These are phyloP conservation scores for Imbricaverruca yamaguchii DNA, from an alignment of 2,888 invertebrate genomes.

Conservation along the genomic window DNA sequence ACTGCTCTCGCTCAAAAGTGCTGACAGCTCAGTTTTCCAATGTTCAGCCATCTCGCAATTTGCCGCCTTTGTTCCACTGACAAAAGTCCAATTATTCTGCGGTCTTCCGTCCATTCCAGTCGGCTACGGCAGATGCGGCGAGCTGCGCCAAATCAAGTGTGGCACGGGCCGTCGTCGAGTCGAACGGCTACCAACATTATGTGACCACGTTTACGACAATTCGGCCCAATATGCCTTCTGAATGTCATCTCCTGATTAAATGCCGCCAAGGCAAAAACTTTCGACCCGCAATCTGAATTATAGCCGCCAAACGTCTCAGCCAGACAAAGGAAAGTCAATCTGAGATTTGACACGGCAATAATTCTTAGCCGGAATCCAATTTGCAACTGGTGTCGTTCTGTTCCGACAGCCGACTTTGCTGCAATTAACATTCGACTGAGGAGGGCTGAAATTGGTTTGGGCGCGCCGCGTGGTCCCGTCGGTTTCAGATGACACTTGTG, in stretches of 20 bases:
- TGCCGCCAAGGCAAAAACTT: background rate
- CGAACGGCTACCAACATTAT: background rate
- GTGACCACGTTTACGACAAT: background rate
- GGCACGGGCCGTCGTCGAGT: background rate
- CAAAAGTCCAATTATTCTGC: background rate
- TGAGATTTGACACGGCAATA: background rate
- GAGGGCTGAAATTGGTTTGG: background rate
- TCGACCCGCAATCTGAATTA: background rate
- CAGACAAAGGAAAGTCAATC: constrained; percentile 10
- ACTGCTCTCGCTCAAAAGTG: background rate
- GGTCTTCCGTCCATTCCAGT: background rate
- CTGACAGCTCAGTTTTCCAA: too few relatives aligned
- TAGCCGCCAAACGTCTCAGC: background rate
- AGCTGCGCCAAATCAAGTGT: background rate
- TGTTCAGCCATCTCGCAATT: background rate
- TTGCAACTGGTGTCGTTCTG: background rate
- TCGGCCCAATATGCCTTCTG: background rate
- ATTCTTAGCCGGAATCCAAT: constrained; percentile 14
- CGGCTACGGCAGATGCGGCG: background rate
- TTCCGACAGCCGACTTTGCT: background rate
- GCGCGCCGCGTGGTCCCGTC: background rate
- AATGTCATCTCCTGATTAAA: constrained; percentile 19
- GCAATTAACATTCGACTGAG: constrained; percentile 5
- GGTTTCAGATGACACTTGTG: background rate
- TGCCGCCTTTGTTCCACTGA: background rate